These are phyloP conservation scores for Acleris literana DNA, from an alignment of 2,888 invertebrate genomes.

Conservation along the genomic window DNA sequence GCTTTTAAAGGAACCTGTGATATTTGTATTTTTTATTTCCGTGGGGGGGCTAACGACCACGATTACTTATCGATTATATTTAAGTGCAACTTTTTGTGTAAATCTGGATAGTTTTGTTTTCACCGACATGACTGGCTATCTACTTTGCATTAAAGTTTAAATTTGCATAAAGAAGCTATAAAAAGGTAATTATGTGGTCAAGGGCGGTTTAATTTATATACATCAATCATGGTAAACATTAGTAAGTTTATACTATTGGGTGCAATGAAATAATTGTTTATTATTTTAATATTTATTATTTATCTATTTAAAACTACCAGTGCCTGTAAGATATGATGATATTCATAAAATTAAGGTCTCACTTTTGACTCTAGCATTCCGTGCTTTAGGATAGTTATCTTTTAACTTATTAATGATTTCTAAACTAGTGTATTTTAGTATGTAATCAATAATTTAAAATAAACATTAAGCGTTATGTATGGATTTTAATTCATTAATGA, in stretches of 20 bases:
- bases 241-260: slow-evolving; percentile 1
- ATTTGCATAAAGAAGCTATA: slow-evolving; percentile 3
- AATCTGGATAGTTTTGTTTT: not conserved
- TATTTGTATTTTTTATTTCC: slow-evolving; percentile 55
- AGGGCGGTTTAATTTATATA: not conserved
- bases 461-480: slow-evolving; percentile 39
- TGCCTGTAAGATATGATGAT: slow-evolving; percentile 80
- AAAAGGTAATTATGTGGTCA: slow-evolving; percentile 4
- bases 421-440: slow-evolving; percentile 36
- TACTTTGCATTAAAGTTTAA: not conserved
- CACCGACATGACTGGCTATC: not conserved
- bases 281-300: slow-evolving; percentile 41
- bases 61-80: slow-evolving; percentile 5
- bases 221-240: slow-evolving; percentile 14
- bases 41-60: slow-evolving; percentile 3
- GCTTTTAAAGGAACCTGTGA: slow-evolving; percentile 65
- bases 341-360: slow-evolving; percentile 65
- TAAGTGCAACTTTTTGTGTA: slow-evolving; percentile 24
- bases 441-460: slow-evolving; percentile 31
- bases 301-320: slow-evolving; percentile 57
- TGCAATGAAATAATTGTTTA: slow-evolving; percentile 37
- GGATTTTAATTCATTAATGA: slow-evolving; percentile 46
- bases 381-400: no score
- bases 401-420: slow-evolving; percentile 52
- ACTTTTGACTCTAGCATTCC: slow-evolving; percentile 52